A percentile compares a stretch with the other conserved stretches of the same genome.
Conservation (phyloP, 1,140 invertebrate species). For the Drosophila saltans region DNA sequence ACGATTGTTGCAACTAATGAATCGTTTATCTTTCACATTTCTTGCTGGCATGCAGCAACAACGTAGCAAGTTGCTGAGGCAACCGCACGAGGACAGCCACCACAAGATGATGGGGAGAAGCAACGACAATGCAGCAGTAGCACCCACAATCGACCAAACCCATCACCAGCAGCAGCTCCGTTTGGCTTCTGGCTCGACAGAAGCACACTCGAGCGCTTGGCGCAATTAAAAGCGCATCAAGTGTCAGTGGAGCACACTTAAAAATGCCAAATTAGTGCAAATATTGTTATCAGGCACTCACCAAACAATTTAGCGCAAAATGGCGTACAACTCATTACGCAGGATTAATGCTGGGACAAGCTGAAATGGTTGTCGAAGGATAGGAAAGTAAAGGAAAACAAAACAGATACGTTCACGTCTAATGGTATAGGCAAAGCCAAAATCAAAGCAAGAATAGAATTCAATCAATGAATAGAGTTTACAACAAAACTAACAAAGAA, state of each 20-base stretch:
- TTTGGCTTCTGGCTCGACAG: slow-evolving; percentile 31
- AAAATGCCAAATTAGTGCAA: slow-evolving; percentile 83
- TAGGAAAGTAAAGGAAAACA: slow-evolving; percentile 31
- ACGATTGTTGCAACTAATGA: slow-evolving; percentile 66
- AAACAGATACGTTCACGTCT: slow-evolving; percentile 9
- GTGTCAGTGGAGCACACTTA: slow-evolving; percentile 83
- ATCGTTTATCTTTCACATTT: slow-evolving; percentile 80
- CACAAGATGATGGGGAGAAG: slow-evolving; percentile 1
- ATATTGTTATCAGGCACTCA: slow-evolving; percentile 83
- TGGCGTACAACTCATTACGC: slow-evolving; percentile 83
- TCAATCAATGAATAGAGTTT: not conserved
- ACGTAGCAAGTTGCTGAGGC: slow-evolving; percentile 60
- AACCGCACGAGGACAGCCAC: slow-evolving; percentile 64
- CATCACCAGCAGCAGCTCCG: not conserved
- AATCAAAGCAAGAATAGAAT: not conserved
- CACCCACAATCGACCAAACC: slow-evolving; percentile 23
- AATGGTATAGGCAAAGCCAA: not conserved
- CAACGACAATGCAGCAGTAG: not conserved
- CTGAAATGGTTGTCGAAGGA: not conserved
- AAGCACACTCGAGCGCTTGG: slow-evolving; percentile 76
- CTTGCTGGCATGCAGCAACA: slow-evolving; percentile 64
- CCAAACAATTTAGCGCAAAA: slow-evolving; percentile 83
- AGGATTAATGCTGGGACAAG: slow-evolving; percentile 65
- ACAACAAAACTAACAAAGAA: not conserved
- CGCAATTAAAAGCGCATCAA: slow-evolving; percentile 83